Evolutionary conservation across 1,140 invertebrate species (phyloP).

Genomic region (Drosophila neocordata): DNA sequence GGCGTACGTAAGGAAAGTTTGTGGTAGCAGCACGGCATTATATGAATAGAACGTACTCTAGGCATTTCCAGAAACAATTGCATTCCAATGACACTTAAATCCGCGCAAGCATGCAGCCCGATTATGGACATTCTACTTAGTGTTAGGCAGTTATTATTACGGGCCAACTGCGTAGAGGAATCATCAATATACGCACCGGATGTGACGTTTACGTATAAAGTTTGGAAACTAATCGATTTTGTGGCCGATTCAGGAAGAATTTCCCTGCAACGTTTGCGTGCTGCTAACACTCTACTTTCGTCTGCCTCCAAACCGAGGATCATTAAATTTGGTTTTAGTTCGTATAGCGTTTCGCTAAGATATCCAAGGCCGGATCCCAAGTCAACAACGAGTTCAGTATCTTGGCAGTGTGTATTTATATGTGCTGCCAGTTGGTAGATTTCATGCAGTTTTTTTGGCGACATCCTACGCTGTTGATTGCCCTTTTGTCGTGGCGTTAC

Average conservation of each 20-base stretch:
- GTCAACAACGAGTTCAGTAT: slow-evolving; percentile 87
- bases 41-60: slow-evolving; percentile 85
- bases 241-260: slow-evolving; percentile 82
- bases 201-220: slow-evolving; percentile 84
- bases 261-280: slow-evolving; percentile 85
- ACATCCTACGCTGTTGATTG: slow-evolving; percentile 73
- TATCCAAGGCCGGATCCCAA: slow-evolving; percentile 94
- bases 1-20: slow-evolving; percentile 84
- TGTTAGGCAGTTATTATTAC: slow-evolving; percentile 27
- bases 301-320: slow-evolving; percentile 90
- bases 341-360: slow-evolving; percentile 87
- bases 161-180: slow-evolving; percentile 75
- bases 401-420: slow-evolving; percentile 84
- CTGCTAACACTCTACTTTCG: slow-evolving; percentile 85
- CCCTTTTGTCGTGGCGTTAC: slow-evolving; percentile 82
- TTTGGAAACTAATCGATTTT: slow-evolving; percentile 85
- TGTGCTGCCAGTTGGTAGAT: slow-evolving; percentile 85
- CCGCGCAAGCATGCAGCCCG: slow-evolving; percentile 93
- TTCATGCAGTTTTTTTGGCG: slow-evolving; percentile 88
- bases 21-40: slow-evolving; percentile 95
- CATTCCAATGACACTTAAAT: slow-evolving; percentile 89
- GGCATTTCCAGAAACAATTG: slow-evolving; percentile 88
- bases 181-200: slow-evolving; percentile 83
- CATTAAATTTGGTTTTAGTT: slow-evolving; percentile 84
- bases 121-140: slow-evolving; percentile 81